Evolutionary conservation across 2,888 invertebrate genomes (phyloP).

Genomic region (Eilema caniola): DNA sequence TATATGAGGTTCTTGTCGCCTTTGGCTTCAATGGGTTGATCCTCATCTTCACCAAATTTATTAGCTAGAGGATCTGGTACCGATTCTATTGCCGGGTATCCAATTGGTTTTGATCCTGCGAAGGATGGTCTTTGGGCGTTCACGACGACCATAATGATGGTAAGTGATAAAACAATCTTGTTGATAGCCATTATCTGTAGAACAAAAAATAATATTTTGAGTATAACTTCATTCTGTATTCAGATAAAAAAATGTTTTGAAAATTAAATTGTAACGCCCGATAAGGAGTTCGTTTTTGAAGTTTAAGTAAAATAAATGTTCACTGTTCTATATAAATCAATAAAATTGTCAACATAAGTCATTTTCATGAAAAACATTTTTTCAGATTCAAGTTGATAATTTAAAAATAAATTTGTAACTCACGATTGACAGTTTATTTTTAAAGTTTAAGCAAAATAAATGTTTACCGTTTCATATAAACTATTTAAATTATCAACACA

Average conservation of each 20-base stretch:
- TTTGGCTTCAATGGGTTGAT: conserved; percentile 86
- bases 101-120: conserved; percentile 87
- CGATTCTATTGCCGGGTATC: conserved; percentile 86
- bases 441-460: background rate
- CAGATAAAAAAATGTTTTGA: no score
- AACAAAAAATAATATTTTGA: conserved; percentile 32
- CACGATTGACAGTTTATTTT: background rate
- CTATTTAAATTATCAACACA: background rate
- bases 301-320: no score
- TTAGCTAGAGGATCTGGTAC: conserved; percentile 69
- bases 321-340: no score
- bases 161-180: conserved; percentile 60
- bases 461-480: no score
- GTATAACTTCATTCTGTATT: background rate
- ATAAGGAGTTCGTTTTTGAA: no score
- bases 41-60: conserved; percentile 82
- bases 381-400: no score
- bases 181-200: conserved; percentile 63
- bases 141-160: conserved; percentile 58
- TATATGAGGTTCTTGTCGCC: conserved; percentile 43
- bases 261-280: no score
- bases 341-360: no score
- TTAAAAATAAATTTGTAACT: background rate
- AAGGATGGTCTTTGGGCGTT: conserved; percentile 89
- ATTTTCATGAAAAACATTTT: no score